phyloP scores from a whole-genome alignment of 2,888 invertebrate species.

The Tuberolachnus salignus region DNA sequence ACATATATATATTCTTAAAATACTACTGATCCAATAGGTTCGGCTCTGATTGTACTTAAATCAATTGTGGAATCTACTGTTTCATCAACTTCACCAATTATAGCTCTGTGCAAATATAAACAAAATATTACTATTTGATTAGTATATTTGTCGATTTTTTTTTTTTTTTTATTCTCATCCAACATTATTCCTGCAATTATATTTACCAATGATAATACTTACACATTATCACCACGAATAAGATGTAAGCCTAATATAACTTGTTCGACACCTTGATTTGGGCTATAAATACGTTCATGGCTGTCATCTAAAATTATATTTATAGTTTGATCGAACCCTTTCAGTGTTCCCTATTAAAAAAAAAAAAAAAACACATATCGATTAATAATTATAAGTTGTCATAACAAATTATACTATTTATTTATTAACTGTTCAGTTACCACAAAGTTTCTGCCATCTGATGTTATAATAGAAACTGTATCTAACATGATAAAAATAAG shows the following conservation, averaged over 20 bases:
- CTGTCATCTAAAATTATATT: constrained; percentile 97
- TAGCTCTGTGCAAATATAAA: constrained; percentile 67
- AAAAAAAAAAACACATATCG: too few relatives aligned
- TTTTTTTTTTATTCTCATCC: too few relatives aligned
- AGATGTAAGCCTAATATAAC: constrained; percentile 97
- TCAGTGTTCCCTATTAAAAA: constrained; percentile 79
- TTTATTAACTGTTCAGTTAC: constrained; percentile 48
- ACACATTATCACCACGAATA: constrained; percentile 97
- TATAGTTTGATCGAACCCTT: constrained; percentile 99
- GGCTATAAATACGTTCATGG: constrained; percentile 96
- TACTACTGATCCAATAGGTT: constrained; percentile 80
- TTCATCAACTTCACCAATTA: constrained; percentile 84
- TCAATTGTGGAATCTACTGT: constrained; percentile 81
- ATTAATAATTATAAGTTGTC: background rate
- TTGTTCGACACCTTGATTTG: constrained; percentile 88
- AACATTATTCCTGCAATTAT: background rate
- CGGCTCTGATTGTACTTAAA: constrained; percentile 79
- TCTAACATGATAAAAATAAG: constrained; percentile 47
- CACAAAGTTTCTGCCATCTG: constrained; percentile 59
- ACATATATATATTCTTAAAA: constrained; percentile 66
- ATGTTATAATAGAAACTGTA: constrained; percentile 59
- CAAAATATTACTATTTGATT: too few relatives aligned
- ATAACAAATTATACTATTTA: background rate
- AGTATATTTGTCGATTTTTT: too few relatives aligned
- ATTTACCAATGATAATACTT: constrained; percentile 63